Evolutionary conservation across 2,113 vertebrate genomes (phyloP).

Genomic region (Sminthopsis crassicaudata): DNA sequence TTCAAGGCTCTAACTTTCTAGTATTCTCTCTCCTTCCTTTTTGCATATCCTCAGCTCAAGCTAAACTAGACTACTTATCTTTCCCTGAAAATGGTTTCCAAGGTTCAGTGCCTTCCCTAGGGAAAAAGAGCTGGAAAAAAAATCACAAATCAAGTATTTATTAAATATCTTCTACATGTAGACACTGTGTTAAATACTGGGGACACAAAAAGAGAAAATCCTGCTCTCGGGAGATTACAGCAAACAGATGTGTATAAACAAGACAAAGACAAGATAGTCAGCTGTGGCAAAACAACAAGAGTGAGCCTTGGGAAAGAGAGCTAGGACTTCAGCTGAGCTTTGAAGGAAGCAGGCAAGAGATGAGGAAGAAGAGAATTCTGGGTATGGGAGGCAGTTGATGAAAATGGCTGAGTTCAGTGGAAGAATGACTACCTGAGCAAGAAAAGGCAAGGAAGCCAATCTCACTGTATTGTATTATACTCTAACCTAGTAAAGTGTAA

Average conservation of each 20-base stretch:
- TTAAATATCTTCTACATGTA: background rate
- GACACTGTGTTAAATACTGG: too few relatives aligned
- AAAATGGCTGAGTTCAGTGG: too few relatives aligned
- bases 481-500: too few relatives aligned
- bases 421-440: too few relatives aligned
- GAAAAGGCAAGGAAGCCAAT: too few relatives aligned
- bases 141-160: background rate
- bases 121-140: background rate
- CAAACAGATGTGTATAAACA: background rate
- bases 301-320: background rate
- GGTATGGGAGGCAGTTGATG: too few relatives aligned
- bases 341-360: too few relatives aligned
- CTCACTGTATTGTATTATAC: too few relatives aligned
- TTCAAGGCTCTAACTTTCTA: background rate
- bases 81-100: background rate
- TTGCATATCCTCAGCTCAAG: background rate
- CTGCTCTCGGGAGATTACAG: too few relatives aligned
- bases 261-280: background rate
- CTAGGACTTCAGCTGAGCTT: background rate
- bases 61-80: background rate
- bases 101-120: too few relatives aligned
- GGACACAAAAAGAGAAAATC: background rate
- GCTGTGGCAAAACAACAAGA: too few relatives aligned
- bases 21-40: background rate
- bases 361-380: too few relatives aligned